These are phyloP conservation scores for Sisyra nigra DNA, from an alignment of 2,888 invertebrate species.

Conservation along the genomic window DNA sequence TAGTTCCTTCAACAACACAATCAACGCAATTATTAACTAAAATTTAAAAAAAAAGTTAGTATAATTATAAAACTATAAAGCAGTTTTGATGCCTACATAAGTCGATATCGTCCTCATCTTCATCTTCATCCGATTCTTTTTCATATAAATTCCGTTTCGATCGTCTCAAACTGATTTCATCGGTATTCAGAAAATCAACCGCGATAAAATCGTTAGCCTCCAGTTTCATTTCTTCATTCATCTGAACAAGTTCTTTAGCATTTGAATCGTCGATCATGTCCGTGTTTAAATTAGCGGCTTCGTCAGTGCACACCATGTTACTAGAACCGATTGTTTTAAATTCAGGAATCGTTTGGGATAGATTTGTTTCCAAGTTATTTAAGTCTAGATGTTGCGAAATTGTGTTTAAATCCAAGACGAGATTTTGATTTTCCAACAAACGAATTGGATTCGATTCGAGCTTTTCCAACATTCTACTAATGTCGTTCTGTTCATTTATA, in stretches of 20 bases:
- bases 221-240: neutral
- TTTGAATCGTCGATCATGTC: neutral
- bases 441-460: conserved; percentile 2
- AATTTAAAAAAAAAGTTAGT: neutral
- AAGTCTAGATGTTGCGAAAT: conserved; percentile 5
- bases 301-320: neutral
- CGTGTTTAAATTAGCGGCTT: neutral
- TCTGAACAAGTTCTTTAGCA: neutral
- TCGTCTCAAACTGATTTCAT: neutral
- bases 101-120: conserved; percentile 4
- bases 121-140: conserved; percentile 5
- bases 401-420: conserved; percentile 3
- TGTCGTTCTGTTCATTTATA: conserved; percentile 1
- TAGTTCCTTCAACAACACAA: conserved; percentile 2
- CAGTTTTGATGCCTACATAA: neutral
- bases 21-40: conserved; percentile 6
- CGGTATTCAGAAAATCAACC: neutral
- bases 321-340: conserved; percentile 1
- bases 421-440: conserved; percentile 2
- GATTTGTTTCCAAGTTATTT: conserved; percentile 1
- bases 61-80: too few species aligned
- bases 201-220: conserved; percentile 4
- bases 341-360: conserved; percentile 1
- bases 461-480: conserved; percentile 1
- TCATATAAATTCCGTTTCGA: conserved; percentile 4